Conservation (phyloP, 2,888 invertebrate species). For the Ryuthela nishihirai region DNA sequence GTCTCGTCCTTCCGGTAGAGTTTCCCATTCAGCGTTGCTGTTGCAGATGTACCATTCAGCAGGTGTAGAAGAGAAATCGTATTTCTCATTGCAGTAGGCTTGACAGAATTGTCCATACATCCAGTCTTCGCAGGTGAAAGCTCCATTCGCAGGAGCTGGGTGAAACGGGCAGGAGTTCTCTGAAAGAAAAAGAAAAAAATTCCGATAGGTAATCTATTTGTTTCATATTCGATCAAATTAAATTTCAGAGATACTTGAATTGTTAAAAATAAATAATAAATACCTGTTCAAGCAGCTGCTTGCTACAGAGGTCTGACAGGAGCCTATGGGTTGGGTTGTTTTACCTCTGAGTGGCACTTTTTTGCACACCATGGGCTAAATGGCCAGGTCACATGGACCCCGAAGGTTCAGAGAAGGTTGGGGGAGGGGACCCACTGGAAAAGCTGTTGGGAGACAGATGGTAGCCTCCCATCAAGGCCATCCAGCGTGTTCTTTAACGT, state of each 20-base stretch:
- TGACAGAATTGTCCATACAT: constrained; percentile 17
- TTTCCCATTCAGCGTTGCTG: constrained; percentile 6
- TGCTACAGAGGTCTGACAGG: no score
- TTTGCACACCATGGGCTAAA: no score
- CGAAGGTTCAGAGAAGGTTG: no score
- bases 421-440: no score
- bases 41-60: constrained; percentile 28
- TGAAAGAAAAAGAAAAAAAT: not conserved
- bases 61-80: constrained; percentile 15
- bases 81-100: constrained; percentile 12
- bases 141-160: constrained; percentile 30
- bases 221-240: not conserved
- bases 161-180: constrained; percentile 16
- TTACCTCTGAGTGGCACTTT: no score
- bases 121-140: constrained; percentile 17
- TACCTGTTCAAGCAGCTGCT: no score
- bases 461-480: no score
- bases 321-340: no score
- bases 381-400: no score
- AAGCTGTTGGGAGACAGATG: no score
- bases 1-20: not conserved
- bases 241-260: not conserved
- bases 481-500: no score
- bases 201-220: no score
- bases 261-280: not conserved